Conservation (phyloP, 2,797 vertebrate species). For the Carduelis carduelis region DNA sequence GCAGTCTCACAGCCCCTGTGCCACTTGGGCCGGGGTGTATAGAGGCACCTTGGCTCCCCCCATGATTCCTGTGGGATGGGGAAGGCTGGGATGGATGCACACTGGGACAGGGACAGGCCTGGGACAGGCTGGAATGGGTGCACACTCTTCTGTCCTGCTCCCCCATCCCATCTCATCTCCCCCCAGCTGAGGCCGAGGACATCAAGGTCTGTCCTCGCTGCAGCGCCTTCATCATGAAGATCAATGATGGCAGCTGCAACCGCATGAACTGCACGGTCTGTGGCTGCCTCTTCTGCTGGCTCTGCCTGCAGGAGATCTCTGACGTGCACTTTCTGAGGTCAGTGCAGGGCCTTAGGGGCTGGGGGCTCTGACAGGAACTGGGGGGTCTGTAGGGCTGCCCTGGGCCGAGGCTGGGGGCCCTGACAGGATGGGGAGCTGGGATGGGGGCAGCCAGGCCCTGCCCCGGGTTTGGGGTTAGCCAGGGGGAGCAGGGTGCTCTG, state of each 20-base stretch:
- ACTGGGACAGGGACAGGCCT: neutral
- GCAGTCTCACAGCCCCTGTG: neutral
- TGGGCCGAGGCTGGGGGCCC: neutral
- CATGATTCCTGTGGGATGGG: fast-evolving
- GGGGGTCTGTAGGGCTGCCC: neutral
- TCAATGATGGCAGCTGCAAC: constrained; percentile 90
- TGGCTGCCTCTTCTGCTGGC: constrained; percentile 91
- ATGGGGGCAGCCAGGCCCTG: neutral
- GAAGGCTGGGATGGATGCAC: neutral
- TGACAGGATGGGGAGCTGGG: neutral
- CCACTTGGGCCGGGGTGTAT: neutral
- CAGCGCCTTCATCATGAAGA: constrained; percentile 89
- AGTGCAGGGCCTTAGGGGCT: fast-evolving
- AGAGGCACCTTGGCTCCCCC: neutral
- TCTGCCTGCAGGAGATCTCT: constrained; percentile 90
- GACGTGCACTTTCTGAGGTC: constrained; percentile 89
- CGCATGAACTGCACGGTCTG: constrained; percentile 90
- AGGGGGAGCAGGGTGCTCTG: neutral
- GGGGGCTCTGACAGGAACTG: neutral
- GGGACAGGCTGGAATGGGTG: neutral
- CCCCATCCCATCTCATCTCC: neutral
- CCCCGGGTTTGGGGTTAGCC: neutral
- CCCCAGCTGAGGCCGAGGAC: neutral
- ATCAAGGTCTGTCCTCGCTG: constrained; percentile 88
- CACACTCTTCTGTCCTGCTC: neutral